These are phyloP conservation scores for Leptopilina drosophilae DNA, from an alignment of 2,888 invertebrate species.

Conservation along the genomic window DNA sequence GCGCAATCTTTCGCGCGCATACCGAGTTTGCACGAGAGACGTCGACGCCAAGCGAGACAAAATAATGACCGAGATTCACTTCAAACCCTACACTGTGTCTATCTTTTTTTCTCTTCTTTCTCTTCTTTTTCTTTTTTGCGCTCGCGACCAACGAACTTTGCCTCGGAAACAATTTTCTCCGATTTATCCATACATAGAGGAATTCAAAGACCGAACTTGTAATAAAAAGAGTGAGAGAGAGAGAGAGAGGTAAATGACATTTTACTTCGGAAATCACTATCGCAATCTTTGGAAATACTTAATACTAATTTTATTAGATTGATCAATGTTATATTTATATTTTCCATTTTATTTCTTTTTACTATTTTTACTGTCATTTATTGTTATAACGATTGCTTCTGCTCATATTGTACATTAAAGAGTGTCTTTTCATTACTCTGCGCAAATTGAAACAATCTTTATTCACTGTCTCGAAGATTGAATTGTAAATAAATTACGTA, in stretches of 20 bases:
- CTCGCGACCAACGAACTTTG: slow-evolving; percentile 31
- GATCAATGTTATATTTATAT: too few species aligned
- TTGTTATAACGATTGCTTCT: too few species aligned
- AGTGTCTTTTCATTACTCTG: too few species aligned
- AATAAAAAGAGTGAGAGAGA: neutral
- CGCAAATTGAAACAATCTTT: too few species aligned
- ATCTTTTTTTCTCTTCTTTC: too few species aligned
- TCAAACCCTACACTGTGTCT: neutral
- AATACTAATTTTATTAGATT: too few species aligned
- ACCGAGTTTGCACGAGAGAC: slow-evolving; percentile 51
- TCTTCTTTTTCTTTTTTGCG: neutral
- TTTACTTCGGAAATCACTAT: neutral
- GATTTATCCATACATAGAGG: neutral
- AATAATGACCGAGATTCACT: slow-evolving; percentile 33
- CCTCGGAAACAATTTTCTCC: slow-evolving; percentile 10
- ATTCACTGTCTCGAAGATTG: too few species aligned
- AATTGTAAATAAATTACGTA: too few species aligned
- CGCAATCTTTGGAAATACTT: too few species aligned
- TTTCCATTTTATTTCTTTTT: too few species aligned
- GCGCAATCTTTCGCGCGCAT: slow-evolving; percentile 42
- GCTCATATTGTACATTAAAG: too few species aligned
- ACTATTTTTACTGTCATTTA: too few species aligned
- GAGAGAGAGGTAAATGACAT: neutral
- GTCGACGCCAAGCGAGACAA: slow-evolving; percentile 49
- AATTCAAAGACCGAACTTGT: slow-evolving; percentile 7